Evolutionary conservation across 2,113 vertebrate genomes (phyloP), one percentile per base, ranked within the genome.

Genomic region (Synchiropus splendidus): DNA sequence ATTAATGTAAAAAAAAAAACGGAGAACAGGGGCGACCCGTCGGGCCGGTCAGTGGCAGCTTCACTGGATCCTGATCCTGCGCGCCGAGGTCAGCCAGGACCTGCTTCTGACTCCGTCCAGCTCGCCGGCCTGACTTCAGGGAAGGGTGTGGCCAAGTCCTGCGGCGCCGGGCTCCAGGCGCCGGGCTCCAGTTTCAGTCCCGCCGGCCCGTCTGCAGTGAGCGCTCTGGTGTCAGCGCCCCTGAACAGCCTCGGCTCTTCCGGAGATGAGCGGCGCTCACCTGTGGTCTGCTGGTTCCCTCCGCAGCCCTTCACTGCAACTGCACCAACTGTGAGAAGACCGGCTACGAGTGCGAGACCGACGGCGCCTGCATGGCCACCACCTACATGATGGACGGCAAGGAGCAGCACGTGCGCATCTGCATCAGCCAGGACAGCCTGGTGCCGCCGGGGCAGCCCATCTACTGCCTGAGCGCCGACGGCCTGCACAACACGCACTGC

Each of bases 321-420:
- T 99, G 95, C 71, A 93, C 92, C 1, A 85, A 80, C 67, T 99
- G 95, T 73, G 87, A 89, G 42, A 91, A 89, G 77, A 80, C 81
- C 0, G 90, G 90, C 63, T 90, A 83, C 70, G 95, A 91, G 1
- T 99, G 95, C 1, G 90, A 94, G 60, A 99, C 95, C 0, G 92
- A 99, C 12, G 95, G 95, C 0, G 94, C 90, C 27, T 99, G 95
- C 82, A 93, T 98, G 88, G 90, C 91, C 48, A 97, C 94, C 0
- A 94, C 91, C 2, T 92, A 87, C 70, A 86, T 84, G 76, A 86
- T 83, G 58, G 64, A 88, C 0, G 90, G 89, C 0, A 77, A 87
- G 45, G 86, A 92, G 47, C 87, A 90, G 48, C 90, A 93, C 0
- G 77, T 94, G 2, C 86, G 95, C 39, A 87, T 90, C 59, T 99